These are phyloP conservation scores for Petrocephalus schoutedeni DNA, from an alignment of 2,797 vertebrate genomes.

Conservation along the genomic window DNA sequence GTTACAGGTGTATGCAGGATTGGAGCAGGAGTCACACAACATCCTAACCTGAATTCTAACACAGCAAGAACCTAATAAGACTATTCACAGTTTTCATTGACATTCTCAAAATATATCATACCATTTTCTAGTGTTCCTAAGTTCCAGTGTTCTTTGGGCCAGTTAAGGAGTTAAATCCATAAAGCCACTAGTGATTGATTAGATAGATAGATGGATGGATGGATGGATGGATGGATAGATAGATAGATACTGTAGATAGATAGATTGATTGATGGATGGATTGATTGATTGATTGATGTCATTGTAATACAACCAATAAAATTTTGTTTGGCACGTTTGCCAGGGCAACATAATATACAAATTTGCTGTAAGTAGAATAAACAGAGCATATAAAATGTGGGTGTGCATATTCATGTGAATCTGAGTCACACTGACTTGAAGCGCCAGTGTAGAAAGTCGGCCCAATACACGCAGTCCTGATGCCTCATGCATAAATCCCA, in stretches of 20 bases:
- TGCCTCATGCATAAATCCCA: neutral
- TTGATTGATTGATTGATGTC: neutral
- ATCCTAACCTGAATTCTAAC: neutral
- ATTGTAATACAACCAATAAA: too few relatives aligned
- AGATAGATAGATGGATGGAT: neutral
- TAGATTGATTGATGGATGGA: neutral
- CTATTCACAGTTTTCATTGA: neutral
- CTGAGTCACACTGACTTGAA: neutral
- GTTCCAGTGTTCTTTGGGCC: neutral
- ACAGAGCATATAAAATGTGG: neutral
- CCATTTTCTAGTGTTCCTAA: neutral
- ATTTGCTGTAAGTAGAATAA: neutral
- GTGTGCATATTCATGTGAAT: neutral
- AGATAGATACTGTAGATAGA: neutral
- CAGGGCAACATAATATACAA: too few relatives aligned
- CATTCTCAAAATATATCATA: neutral
- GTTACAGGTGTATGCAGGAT: neutral
- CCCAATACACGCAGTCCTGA: neutral
- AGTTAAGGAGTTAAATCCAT: neutral
- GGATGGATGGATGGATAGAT: neutral
- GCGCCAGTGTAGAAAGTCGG: neutral
- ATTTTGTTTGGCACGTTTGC: too few relatives aligned
- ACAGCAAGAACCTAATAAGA: neutral
- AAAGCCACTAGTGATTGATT: neutral
- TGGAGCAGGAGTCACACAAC: neutral